Conservation (phyloP, 1,140 invertebrate species). For the Onthophagus taurus region DNA sequence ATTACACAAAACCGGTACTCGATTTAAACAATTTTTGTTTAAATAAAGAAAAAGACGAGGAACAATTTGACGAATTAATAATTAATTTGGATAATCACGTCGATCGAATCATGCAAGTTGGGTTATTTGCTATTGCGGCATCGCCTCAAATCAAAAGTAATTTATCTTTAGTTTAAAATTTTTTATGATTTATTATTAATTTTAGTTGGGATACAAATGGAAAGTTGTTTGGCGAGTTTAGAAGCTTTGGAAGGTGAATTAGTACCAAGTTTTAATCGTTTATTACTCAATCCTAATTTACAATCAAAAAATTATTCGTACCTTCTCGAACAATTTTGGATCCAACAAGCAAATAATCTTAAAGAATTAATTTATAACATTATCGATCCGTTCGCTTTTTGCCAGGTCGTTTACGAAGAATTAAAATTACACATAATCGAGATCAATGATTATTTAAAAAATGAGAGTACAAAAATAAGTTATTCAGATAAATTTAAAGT, state of each 20-base stretch:
- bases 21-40: slow-evolving; percentile 23
- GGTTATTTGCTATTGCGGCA: slow-evolving; percentile 54
- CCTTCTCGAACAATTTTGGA: slow-evolving; percentile 47
- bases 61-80: slow-evolving; percentile 32
- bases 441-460: neutral
- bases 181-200: slow-evolving; percentile 18
- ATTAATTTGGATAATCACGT: slow-evolving; percentile 54
- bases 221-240: slow-evolving; percentile 52
- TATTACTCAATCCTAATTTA: slow-evolving; percentile 38
- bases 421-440: slow-evolving; percentile 5
- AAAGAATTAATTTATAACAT: slow-evolving; percentile 48
- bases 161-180: neutral
- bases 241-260: slow-evolving; percentile 56
- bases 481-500: neutral
- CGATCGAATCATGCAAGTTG: slow-evolving; percentile 55
- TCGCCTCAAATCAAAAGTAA: slow-evolving; percentile 3
- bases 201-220: slow-evolving; percentile 48
- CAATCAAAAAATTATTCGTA: slow-evolving; percentile 38
- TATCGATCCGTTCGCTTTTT: slow-evolving; percentile 55
- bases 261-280: slow-evolving; percentile 45
- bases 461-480: neutral
- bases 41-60: slow-evolving; percentile 10
- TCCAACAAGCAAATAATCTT: slow-evolving; percentile 46
- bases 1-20: slow-evolving; percentile 21
- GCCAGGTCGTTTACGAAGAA: slow-evolving; percentile 38